These are phyloP conservation scores for Gymnorhina tibicen DNA, from an alignment of 2,113 vertebrate species.

Conservation along the genomic window DNA sequence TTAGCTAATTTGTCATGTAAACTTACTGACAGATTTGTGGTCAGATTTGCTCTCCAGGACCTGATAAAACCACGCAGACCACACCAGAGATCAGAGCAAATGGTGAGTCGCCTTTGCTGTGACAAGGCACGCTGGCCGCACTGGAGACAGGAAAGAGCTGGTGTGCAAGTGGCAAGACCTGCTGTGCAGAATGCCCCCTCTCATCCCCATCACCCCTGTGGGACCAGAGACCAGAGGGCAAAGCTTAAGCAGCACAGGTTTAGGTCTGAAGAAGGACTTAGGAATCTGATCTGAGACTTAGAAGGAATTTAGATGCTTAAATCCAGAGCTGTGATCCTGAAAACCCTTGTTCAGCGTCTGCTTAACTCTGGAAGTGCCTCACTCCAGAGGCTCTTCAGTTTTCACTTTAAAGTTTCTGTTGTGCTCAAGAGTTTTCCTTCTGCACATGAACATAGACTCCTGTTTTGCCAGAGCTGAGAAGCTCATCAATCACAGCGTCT, in stretches of 20 bases:
- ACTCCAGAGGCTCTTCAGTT: background rate
- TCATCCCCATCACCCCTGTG: accelerated
- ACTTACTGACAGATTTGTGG: slow-evolving; percentile 53
- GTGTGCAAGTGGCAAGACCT: background rate
- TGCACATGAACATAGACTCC: background rate
- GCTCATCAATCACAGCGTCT: background rate
- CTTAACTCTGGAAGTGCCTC: background rate
- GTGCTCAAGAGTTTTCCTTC: background rate
- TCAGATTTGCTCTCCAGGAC: slow-evolving; percentile 47
- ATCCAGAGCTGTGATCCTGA: background rate
- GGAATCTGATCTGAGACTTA: background rate
- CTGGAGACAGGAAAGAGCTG: background rate
- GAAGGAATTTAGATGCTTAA: background rate
- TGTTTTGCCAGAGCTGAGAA: background rate
- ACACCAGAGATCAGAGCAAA: background rate
- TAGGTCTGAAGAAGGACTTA: background rate
- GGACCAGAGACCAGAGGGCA: background rate
- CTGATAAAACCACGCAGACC: slow-evolving; percentile 15
- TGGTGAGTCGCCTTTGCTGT: background rate
- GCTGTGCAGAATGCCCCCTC: background rate
- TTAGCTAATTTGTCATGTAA: slow-evolving; percentile 73
- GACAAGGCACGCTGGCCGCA: background rate
- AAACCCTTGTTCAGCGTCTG: background rate
- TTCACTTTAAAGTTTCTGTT: background rate
- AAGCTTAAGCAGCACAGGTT: background rate